Base-by-base conservation (phyloP, 2,797 vertebrate genomes). In the Babyrousa celebensis region DNA sequence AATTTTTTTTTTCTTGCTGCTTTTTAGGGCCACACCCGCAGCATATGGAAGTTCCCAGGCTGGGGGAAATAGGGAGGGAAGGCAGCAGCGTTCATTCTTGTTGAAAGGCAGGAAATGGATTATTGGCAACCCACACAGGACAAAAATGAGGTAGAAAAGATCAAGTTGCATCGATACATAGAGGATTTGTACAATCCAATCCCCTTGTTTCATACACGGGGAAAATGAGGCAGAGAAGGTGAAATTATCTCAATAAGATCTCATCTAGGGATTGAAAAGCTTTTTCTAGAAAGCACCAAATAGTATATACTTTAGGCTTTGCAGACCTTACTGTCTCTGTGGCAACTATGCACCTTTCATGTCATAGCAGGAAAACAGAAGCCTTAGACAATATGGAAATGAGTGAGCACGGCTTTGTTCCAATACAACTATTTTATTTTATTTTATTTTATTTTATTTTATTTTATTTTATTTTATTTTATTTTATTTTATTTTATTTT, bases 281-380 rank as follows among this genome's bases (percentile, higher is more conserved):
- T 36, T 18, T 80, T 82, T n/a, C 60, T 63, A 9, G 29, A 43
- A 82, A 89, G 16, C 17, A 8, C 29, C 54, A 29, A 3, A 20
- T 1, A 17, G 18, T 58, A 72, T 77, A 9, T 10, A 11, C 5
- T 32, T 68, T 10, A 70, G 23, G n/a, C 9, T 18, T 60, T 20
- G 18, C 1, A 15, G 27, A 18, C 52, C 1, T 6, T 3, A 1
- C 12, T 1, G 0, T 25, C n/a, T 65, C 21, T 86, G 27, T 67
- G 4, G 1, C 21, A 86, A 12, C 1, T 0, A 12, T 43, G 58
- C 23, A 21, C 1, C 36, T 60, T 27, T 54, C 27, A 32, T 9
- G 23, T 17, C 18, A 48, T 1, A 12, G 23, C 10, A 2, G 15
- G 40, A 62, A 15, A 32, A 62, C 9, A 17, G 29, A 17, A 5